A percentile compares a stretch with the other conserved stretches of the same genome.
These are phyloP conservation scores for Hymenochirus boettgeri DNA, from an alignment of 2,113 vertebrate species.

Conservation along the genomic window DNA sequence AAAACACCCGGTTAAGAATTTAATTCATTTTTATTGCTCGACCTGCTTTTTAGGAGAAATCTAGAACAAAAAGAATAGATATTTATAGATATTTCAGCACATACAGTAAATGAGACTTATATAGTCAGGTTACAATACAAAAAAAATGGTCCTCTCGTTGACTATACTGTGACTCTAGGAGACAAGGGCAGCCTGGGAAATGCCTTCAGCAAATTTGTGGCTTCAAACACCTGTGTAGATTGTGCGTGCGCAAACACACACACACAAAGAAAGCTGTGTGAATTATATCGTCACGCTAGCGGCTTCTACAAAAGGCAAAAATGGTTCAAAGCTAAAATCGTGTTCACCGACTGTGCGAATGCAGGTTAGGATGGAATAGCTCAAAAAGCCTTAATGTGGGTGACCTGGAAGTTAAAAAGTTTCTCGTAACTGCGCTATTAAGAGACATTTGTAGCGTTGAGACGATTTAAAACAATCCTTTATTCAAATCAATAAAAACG, in stretches of 20 bases:
- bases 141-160: conserved; percentile 82
- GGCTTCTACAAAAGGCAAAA: conserved; percentile 65
- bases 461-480: no score
- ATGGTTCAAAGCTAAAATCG: conserved; percentile 67
- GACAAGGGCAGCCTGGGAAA: conserved; percentile 59
- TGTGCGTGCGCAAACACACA: conserved; percentile 48
- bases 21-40: conserved; percentile 94
- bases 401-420: no score
- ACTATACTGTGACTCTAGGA: conserved; percentile 63
- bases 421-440: no score
- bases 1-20: conserved; percentile 66
- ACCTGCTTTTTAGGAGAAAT: conserved; percentile 89
- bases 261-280: conserved; percentile 62
- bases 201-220: conserved; percentile 54
- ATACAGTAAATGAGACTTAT: conserved; percentile 84
- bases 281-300: conserved; percentile 62
- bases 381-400: no score
- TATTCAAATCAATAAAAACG: no score
- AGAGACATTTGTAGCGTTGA: no score
- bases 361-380: background rate
- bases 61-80: conserved; percentile 92
- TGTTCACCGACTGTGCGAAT: background rate
- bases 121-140: conserved; percentile 81
- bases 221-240: conserved; percentile 58
- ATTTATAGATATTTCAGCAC: conserved; percentile 68